Percentiles rank a stretch among this genome's conserved stretches.
phyloP scores from a whole-genome alignment of 2,797 vertebrate genomes.

The Saxicola maurus region DNA sequence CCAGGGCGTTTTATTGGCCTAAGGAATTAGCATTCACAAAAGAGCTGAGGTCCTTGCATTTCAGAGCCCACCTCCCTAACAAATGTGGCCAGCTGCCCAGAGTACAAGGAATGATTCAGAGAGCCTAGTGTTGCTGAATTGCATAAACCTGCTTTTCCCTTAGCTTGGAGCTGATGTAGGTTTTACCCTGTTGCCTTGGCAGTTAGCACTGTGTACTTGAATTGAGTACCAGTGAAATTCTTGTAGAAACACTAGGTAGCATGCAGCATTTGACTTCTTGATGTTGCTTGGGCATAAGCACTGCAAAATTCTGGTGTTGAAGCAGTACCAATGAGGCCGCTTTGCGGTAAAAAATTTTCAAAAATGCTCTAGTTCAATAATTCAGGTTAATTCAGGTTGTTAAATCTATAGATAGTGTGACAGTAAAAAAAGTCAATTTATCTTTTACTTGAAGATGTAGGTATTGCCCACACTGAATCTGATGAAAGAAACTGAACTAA shows the following conservation, averaged over 20 bases:
- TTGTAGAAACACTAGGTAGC: not conserved
- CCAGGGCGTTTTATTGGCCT: not conserved
- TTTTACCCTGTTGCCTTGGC: not conserved
- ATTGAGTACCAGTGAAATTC: not conserved
- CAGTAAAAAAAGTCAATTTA: not conserved
- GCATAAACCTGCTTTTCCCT: not conserved
- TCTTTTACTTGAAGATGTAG: not conserved
- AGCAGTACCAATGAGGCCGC: not conserved
- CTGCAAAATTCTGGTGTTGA: not conserved
- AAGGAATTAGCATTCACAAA: not conserved
- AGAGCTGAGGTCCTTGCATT: not conserved
- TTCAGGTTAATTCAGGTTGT: not conserved
- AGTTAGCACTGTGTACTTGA: not conserved
- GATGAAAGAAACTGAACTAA: not conserved
- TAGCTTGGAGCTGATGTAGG: not conserved
- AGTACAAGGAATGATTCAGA: not conserved
- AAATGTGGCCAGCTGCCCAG: not conserved
- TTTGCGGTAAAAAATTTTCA: not conserved
- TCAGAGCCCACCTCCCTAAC: not conserved
- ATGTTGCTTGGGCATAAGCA: not conserved
- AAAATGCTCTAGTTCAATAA: not conserved
- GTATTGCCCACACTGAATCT: not conserved
- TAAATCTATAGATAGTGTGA: not conserved
- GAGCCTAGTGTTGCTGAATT: not conserved
- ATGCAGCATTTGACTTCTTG: not conserved